Evolutionary conservation across 1,140 invertebrate genomes (phyloP).

Genomic region (Drosophila repleta): DNA sequence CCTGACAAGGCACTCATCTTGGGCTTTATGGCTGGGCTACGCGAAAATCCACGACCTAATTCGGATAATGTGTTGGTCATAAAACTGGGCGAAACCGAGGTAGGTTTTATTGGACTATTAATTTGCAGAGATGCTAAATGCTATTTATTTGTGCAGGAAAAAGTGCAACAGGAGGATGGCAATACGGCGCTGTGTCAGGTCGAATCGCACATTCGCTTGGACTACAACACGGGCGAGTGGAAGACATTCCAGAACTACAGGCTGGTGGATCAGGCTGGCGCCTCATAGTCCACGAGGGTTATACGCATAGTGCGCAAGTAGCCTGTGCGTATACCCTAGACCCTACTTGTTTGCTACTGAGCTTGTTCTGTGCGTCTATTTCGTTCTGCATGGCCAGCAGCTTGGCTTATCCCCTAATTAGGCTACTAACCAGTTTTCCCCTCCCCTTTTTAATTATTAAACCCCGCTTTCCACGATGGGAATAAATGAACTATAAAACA

Average conservation of each 20-base stretch:
- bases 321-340: conserved; percentile 35
- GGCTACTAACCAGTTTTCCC: conserved; percentile 41
- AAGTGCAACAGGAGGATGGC: conserved; percentile 87
- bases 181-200: conserved; percentile 87
- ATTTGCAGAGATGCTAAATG: background rate
- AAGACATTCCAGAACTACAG: conserved; percentile 91
- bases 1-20: conserved; percentile 98
- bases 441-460: background rate
- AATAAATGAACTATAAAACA: conserved; percentile 68
- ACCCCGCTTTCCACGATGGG: conserved; percentile 39
- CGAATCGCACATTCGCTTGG: conserved; percentile 94
- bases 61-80: conserved; percentile 83
- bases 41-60: conserved; percentile 82
- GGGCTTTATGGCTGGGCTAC: conserved; percentile 97
- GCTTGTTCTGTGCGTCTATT: conserved; percentile 48
- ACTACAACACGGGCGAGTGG: conserved; percentile 94
- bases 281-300: conserved; percentile 76
- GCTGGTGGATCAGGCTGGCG: conserved; percentile 83
- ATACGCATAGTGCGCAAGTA: conserved; percentile 74
- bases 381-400: conserved; percentile 48
- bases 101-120: conserved; percentile 22
- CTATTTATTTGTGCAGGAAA: conserved; percentile 84
- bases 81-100: conserved; percentile 82
- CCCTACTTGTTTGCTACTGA: conserved; percentile 11
- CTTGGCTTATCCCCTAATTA: conserved; percentile 47